These are phyloP conservation scores for Apantesis nais DNA, from an alignment of 2,888 invertebrate genomes.

Conservation along the genomic window DNA sequence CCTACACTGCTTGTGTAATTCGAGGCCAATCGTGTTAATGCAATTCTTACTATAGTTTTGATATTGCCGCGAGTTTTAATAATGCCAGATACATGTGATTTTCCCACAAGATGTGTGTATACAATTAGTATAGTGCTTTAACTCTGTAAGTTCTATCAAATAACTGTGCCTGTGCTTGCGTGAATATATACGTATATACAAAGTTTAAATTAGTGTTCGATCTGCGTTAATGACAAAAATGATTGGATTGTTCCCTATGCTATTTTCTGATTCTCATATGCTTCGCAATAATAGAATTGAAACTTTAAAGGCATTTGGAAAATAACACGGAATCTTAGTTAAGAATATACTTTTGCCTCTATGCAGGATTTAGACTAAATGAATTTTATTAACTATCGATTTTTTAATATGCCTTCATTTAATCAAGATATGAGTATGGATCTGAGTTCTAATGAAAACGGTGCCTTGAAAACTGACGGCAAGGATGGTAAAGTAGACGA, in stretches of 20 bases:
- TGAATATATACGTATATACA: slow-evolving; percentile 55
- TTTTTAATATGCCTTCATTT: slow-evolving; percentile 74
- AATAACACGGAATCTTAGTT: slow-evolving; percentile 20
- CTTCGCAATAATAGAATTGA: slow-evolving; percentile 21
- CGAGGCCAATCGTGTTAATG: slow-evolving; percentile 73
- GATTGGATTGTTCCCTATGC: slow-evolving; percentile 58
- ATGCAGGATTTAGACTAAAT: slow-evolving; percentile 40
- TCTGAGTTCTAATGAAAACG: slow-evolving; percentile 71
- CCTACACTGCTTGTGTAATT: slow-evolving; percentile 75
- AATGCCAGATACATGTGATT: slow-evolving; percentile 68
- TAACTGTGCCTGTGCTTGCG: slow-evolving; percentile 54
- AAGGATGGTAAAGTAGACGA: slow-evolving; percentile 62
- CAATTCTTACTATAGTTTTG: slow-evolving; percentile 65
- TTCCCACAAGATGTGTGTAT: slow-evolving; percentile 48
- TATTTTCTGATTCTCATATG: slow-evolving; percentile 45
- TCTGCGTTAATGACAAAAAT: slow-evolving; percentile 61
- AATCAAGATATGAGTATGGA: slow-evolving; percentile 78
- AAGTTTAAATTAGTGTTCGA: slow-evolving; percentile 60
- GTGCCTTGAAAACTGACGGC: slow-evolving; percentile 60
- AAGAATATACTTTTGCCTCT: slow-evolving; percentile 8
- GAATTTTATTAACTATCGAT: slow-evolving; percentile 50
- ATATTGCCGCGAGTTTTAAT: slow-evolving; percentile 66
- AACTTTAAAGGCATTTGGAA: slow-evolving; percentile 23
- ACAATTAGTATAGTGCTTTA: slow-evolving; percentile 63
- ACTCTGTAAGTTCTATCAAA: slow-evolving; percentile 51